phyloP scores from a whole-genome alignment of 2,888 invertebrate species.

The Polyommatus iphigenia region DNA sequence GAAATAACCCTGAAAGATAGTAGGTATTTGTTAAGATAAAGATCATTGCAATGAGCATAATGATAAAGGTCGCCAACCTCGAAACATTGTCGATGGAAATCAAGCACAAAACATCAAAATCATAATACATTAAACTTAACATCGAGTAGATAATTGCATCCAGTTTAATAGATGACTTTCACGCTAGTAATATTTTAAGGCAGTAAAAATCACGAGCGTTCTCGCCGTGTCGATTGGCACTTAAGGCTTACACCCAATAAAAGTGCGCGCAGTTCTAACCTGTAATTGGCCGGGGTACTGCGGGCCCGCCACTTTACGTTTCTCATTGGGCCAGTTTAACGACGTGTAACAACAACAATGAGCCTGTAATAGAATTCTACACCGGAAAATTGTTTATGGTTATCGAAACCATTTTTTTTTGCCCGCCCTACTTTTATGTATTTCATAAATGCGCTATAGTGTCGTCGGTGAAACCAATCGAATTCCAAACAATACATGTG shows the following conservation, averaged over 20 bases:
- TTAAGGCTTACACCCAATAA: slow-evolving; percentile 79
- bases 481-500: slow-evolving; percentile 22
- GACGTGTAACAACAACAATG: slow-evolving; percentile 74
- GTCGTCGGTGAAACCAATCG: slow-evolving; percentile 21
- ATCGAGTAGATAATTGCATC: background rate
- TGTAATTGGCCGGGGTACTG: slow-evolving; percentile 73
- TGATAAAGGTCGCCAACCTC: background rate
- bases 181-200: slow-evolving; percentile 40
- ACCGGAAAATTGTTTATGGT: slow-evolving; percentile 49
- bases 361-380: slow-evolving; percentile 71
- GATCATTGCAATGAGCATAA: no score
- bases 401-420: slow-evolving; percentile 13
- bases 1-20: background rate
- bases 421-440: background rate
- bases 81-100: background rate
- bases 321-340: slow-evolving; percentile 75
- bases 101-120: background rate
- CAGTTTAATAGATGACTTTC: background rate
- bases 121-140: background rate
- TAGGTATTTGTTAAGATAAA: no score
- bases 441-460: background rate
- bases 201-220: slow-evolving; percentile 68
- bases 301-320: slow-evolving; percentile 68
- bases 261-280: slow-evolving; percentile 64
- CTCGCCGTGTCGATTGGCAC: slow-evolving; percentile 72